A percentile compares a stretch with the other conserved stretches of the same genome.
Conservation (phyloP, 2,113 vertebrate species). For the Patagioenas fasciata region DNA sequence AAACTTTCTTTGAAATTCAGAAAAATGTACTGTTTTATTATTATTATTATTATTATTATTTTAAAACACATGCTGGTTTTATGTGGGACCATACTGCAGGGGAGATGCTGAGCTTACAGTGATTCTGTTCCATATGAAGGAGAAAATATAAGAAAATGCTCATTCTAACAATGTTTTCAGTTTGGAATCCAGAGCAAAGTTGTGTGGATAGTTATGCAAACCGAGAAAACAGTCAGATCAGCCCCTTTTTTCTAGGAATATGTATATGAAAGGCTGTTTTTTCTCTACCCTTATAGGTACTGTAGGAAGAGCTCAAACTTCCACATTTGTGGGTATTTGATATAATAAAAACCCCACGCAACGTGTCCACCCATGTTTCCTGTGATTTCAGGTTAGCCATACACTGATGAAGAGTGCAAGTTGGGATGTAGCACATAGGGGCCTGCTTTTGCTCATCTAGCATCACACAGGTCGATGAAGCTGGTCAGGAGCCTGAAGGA, state of each 20-base stretch:
- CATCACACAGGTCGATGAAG: background rate
- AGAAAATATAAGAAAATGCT: background rate
- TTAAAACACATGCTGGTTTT: background rate
- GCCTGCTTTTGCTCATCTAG: background rate
- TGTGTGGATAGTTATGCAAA: background rate
- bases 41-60: background rate
- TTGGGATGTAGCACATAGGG: background rate
- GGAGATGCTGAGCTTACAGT: background rate
- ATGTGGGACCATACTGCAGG: background rate
- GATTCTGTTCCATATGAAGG: background rate
- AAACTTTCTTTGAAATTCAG: background rate
- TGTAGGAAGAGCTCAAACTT: background rate
- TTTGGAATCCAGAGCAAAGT: background rate
- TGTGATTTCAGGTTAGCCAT: background rate
- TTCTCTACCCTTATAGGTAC: fast-evolving
- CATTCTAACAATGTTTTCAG: background rate
- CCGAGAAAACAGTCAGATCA: background rate
- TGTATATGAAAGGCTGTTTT: background rate
- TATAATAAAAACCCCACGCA: background rate
- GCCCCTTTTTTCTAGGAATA: background rate
- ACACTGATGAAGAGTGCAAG: background rate
- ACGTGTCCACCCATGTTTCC: background rate
- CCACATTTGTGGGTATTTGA: background rate
- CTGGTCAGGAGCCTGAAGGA: too few relatives aligned
- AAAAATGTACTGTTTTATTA: background rate